Conservation (phyloP, 2,113 vertebrate species). For the Argyrosomus japonicus region DNA sequence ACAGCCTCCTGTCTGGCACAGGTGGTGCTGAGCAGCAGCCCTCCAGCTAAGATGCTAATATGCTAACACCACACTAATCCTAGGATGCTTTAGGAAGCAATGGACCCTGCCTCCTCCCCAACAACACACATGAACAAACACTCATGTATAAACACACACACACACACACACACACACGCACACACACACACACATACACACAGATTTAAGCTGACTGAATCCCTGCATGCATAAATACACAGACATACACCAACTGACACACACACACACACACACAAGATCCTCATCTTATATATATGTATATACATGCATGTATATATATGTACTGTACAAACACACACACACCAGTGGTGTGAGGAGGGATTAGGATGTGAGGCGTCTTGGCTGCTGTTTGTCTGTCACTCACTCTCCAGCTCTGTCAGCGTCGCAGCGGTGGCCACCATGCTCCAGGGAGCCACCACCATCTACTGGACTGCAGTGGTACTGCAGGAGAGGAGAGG, state of each 20-base stretch:
- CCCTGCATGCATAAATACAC: background rate
- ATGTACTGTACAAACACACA: constrained; percentile 10
- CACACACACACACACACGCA: background rate
- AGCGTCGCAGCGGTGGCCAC: constrained; percentile 56
- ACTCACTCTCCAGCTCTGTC: constrained; percentile 59
- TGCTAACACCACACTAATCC: constrained; percentile 76
- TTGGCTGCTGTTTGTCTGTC: constrained; percentile 56
- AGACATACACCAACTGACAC: background rate
- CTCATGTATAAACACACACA: constrained; percentile 16
- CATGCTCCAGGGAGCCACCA: constrained; percentile 79
- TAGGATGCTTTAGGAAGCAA: constrained; percentile 64
- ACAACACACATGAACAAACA: constrained; percentile 27
- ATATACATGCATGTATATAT: background rate
- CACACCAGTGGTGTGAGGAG: constrained; percentile 25
- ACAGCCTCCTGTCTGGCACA: constrained; percentile 68
- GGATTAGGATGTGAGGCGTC: constrained; percentile 65
- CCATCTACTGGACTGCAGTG: constrained; percentile 77
- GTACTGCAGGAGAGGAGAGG: constrained; percentile 65
- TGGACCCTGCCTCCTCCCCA: constrained; percentile 8
- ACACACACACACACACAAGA: background rate
- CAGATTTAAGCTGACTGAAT: constrained; percentile 12
- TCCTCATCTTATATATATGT: constrained; percentile 13
- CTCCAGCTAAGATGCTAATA: constrained; percentile 79
- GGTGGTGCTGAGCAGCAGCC: constrained; percentile 74
- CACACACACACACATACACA: background rate